Evolutionary conservation across 2,113 vertebrate species (phyloP).

Genomic region (Chelonoidis abingdonii): DNA sequence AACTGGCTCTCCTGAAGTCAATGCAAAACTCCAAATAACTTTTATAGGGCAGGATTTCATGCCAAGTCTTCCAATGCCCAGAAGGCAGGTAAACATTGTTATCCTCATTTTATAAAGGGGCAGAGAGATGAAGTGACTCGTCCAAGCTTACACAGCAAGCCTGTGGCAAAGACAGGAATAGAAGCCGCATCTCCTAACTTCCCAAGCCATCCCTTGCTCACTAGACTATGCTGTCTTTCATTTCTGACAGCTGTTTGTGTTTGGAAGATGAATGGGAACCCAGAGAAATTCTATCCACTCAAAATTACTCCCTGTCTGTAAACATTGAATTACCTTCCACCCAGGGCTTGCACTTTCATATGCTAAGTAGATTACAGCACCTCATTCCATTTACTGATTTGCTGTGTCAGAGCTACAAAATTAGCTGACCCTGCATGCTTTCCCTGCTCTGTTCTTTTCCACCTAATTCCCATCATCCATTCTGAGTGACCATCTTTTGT

Average conservation of each 20-base stretch:
- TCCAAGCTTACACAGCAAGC: rapidly evolving
- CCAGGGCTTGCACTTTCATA: background rate
- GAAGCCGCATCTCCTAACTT: rapidly evolving
- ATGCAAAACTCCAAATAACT: background rate
- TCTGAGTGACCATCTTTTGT: background rate
- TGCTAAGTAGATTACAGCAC: background rate
- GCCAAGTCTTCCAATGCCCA: background rate
- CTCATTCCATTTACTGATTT: background rate
- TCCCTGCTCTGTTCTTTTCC: background rate
- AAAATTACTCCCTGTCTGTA: background rate
- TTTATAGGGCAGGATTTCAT: background rate
- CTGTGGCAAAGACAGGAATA: background rate
- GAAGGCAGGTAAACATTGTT: background rate
- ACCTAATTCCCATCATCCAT: background rate
- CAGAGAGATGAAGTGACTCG: rapidly evolving
- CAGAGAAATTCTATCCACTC: background rate
- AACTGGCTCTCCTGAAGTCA: background rate
- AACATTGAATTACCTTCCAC: background rate
- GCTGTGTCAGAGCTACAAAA: background rate
- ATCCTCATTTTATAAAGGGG: background rate
- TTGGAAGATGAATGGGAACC: background rate
- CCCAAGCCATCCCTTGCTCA: rapidly evolving
- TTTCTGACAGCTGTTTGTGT: background rate
- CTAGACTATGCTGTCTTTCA: background rate
- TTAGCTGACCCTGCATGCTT: background rate